phyloP scores from a whole-genome alignment of 2,888 invertebrate species.

The Apodemia duryi region DNA sequence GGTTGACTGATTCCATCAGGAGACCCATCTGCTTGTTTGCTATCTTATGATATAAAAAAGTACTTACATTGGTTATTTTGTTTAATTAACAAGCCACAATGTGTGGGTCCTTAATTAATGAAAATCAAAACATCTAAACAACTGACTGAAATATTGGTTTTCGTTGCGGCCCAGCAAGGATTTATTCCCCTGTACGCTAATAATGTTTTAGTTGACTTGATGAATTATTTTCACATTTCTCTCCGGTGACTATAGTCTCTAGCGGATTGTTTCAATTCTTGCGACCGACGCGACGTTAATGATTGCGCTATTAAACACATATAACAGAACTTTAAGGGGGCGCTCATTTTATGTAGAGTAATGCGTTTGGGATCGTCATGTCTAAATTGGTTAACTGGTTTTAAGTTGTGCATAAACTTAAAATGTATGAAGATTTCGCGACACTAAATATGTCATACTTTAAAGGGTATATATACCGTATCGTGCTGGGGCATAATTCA shows the following conservation, averaged over 20 bases:
- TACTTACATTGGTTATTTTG: no score
- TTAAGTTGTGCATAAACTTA: no score
- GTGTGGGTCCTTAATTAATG: not conserved
- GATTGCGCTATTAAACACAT: constrained; percentile 7
- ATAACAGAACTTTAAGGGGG: constrained; percentile 3
- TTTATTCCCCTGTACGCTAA: constrained; percentile 35
- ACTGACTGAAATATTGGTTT: constrained; percentile 35
- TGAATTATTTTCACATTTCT: constrained; percentile 32
- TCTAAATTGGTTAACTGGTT: no score
- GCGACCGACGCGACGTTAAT: constrained; percentile 18
- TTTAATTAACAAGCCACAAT: no score
- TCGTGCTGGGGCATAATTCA: no score
- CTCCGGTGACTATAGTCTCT: constrained; percentile 17
- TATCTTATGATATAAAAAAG: no score
- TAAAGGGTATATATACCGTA: no score
- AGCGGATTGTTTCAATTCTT: constrained; percentile 25
- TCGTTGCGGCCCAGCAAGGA: constrained; percentile 39
- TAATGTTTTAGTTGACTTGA: constrained; percentile 31
- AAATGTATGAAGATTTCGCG: no score
- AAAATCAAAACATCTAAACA: constrained; percentile 30
- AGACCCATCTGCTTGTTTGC: no score
- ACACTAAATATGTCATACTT: no score
- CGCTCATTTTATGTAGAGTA: not conserved
- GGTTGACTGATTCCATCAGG: no score
- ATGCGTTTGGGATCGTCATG: not conserved